Evolutionary conservation across 1,140 invertebrate species (phyloP).

Genomic region (Drosophila ercepeae): DNA sequence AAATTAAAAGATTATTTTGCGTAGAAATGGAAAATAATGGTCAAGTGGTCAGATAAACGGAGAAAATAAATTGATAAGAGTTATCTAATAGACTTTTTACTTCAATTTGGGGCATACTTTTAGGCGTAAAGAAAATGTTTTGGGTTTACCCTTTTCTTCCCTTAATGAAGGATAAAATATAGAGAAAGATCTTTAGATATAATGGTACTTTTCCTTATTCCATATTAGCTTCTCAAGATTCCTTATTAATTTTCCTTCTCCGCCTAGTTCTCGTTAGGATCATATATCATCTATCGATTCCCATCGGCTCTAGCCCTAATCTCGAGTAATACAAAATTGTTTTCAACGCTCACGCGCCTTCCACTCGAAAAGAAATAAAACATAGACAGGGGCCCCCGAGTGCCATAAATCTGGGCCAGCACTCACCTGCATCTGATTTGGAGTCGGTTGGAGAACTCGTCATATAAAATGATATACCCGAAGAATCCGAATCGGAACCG

Average conservation of each 20-base stretch:
- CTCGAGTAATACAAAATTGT: conserved; percentile 31
- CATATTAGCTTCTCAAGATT: too few relatives aligned
- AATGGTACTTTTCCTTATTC: too few relatives aligned
- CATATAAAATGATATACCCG: not conserved
- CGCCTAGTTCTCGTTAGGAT: not conserved
- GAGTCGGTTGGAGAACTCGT: not conserved
- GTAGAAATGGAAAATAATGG: not conserved
- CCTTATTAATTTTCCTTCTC: not conserved
- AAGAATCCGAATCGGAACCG: conserved; percentile 2
- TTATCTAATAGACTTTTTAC: too few relatives aligned
- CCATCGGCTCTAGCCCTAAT: conserved; percentile 8
- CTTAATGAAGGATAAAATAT: too few relatives aligned
- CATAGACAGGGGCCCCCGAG: not conserved
- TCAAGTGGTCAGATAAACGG: not conserved
- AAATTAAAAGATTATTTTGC: not conserved
- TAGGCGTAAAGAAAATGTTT: not conserved
- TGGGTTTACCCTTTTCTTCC: too few relatives aligned
- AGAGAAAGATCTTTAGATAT: too few relatives aligned
- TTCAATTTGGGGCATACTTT: not conserved
- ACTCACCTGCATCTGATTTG: conserved; percentile 19
- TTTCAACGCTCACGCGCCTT: conserved; percentile 60
- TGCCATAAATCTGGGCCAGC: conserved; percentile 52
- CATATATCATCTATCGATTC: conserved; percentile 22
- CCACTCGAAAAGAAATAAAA: conserved; percentile 24
- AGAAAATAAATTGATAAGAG: too few relatives aligned